A percentile compares a stretch with the other conserved stretches of the same genome.
These are phyloP conservation scores for Armadillidium nasatum DNA, from an alignment of 1,140 invertebrate genomes.

Conservation along the genomic window DNA sequence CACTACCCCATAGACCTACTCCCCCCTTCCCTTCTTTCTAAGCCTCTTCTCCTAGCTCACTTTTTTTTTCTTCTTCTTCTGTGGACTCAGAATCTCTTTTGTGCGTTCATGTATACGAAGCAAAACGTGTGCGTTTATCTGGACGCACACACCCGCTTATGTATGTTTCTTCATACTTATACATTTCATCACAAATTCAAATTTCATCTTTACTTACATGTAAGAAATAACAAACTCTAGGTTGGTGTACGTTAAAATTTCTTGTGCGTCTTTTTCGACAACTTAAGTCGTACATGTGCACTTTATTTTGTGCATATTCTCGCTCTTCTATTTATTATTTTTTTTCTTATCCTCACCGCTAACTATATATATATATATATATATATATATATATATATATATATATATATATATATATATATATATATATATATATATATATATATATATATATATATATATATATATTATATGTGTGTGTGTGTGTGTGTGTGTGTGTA, in stretches of 20 bases:
- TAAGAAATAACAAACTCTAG: no score
- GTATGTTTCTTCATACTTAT: not conserved
- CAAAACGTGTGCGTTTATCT: not conserved
- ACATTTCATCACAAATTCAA: not conserved
- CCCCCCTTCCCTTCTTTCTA: not conserved
- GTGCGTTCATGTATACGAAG: not conserved
- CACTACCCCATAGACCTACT: no score
- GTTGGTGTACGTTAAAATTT: no score
- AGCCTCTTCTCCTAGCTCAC: not conserved
- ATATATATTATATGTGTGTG: not conserved
- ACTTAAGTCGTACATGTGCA: not conserved
- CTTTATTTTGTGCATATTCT: not conserved
- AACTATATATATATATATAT: not conserved
- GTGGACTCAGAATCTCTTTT: not conserved
- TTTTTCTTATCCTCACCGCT: not conserved
- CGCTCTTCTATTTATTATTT: not conserved
- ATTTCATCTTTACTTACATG: no score
- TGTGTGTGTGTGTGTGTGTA: no score
- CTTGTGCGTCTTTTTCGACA: no score
- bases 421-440: slow-evolving; percentile 13
- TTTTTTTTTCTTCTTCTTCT: not conserved
- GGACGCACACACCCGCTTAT: not conserved
- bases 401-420: slow-evolving; percentile 15
- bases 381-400: slow-evolving; percentile 15
- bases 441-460: slow-evolving; percentile 3